Evolutionary conservation across 2,888 invertebrate genomes (phyloP).

Genomic region (Caradrina clavipalpis): DNA sequence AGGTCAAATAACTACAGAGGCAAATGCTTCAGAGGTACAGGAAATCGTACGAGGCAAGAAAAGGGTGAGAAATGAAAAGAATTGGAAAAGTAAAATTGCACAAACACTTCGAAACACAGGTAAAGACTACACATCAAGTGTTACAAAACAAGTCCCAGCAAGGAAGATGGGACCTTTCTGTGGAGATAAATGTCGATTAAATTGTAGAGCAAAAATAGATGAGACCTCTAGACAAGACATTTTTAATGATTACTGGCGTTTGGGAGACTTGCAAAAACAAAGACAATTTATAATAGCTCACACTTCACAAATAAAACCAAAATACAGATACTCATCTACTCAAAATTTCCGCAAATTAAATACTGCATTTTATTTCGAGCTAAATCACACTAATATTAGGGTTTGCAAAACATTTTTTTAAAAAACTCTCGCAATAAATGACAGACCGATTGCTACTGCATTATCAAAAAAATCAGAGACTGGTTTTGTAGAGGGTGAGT

Average conservation of each 20-base stretch:
- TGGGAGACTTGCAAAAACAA: slow-evolving; percentile 22
- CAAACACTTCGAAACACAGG: slow-evolving; percentile 28
- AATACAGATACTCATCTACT: slow-evolving; percentile 34
- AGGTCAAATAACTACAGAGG: slow-evolving; percentile 26
- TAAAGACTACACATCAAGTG: slow-evolving; percentile 24
- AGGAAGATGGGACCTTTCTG: slow-evolving; percentile 16
- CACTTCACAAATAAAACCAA: slow-evolving; percentile 11
- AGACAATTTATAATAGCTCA: slow-evolving; percentile 7
- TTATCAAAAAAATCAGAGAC: no score
- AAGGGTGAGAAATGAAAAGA: slow-evolving; percentile 49
- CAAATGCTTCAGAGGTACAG: slow-evolving; percentile 36
- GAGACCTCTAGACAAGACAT: slow-evolving; percentile 16
- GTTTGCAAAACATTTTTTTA: slow-evolving; percentile 38
- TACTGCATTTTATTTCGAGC: slow-evolving; percentile 43
- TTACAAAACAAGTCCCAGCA: slow-evolving; percentile 22
- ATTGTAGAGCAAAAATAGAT: slow-evolving; percentile 14
- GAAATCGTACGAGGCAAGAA: slow-evolving; percentile 66
- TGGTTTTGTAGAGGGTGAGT: no score
- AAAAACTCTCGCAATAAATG: slow-evolving; percentile 37
- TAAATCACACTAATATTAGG: slow-evolving; percentile 28
- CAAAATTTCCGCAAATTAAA: slow-evolving; percentile 34
- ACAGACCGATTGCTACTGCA: no score
- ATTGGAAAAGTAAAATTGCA: slow-evolving; percentile 33
- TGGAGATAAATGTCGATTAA: slow-evolving; percentile 12
- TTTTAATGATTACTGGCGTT: slow-evolving; percentile 17